Base-by-base conservation (phyloP, 2,888 invertebrate genomes). In the Athripsodes cinereus region DNA sequence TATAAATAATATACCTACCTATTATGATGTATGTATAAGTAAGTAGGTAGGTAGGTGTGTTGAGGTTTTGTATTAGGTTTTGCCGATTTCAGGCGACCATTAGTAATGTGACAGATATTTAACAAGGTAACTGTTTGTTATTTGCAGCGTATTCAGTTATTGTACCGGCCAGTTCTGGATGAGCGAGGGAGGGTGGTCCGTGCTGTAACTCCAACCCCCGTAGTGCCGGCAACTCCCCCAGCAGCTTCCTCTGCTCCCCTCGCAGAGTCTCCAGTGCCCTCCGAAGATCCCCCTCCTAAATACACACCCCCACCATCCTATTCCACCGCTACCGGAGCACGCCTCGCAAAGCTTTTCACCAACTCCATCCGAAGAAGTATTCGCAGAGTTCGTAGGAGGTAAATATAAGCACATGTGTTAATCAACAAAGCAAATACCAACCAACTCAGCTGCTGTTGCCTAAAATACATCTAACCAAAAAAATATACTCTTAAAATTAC, bases 271-370 rank as follows among this genome's bases (percentile, higher is more conserved):
- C 54, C 58, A 8, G 52, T 22, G 10, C 31, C 47, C 8, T 34
- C 60, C 67, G 66, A 68, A 18, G 92, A 92, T 76, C 91, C 92
- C 1, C 93, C 93, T 2, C 94, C 94, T 52, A 94, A 94, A 72
- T 94, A 95, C 74, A 94, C 93, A 0, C 94, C 95, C 1, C 95
- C 95, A 1, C 94, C 94, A 0, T 92, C 92, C 0, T 94, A 94
- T 70, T 91, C 92, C 26, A 93, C 93, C 2, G 94, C 94, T 1
- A 94, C 94, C 0, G 93, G 94, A 1, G 92, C 91, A 0, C 74
- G 91, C 40, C 81, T 92, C 58, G 87, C 88, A 5, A 88, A 87
- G 69, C 76, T 88, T 66, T 68, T 88, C 22, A 79, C 92, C 0
- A 86, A 89, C 68, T 91, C 91, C 65, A 81, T 92, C 52, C 74